Evolutionary conservation across 2,113 vertebrate genomes (phyloP).

Genomic region (Ursus arctos): DNA sequence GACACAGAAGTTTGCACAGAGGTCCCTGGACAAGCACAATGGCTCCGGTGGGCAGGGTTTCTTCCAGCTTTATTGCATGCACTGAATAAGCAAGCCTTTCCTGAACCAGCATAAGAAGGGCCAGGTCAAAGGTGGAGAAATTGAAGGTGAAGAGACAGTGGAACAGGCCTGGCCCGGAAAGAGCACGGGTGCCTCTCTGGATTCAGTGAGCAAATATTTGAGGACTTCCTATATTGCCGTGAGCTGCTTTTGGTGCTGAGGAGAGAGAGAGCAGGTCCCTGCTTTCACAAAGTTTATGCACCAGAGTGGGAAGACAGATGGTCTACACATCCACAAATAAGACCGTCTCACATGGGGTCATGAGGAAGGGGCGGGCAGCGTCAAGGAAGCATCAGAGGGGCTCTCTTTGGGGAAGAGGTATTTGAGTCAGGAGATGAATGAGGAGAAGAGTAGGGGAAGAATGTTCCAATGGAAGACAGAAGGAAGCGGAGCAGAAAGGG

Average conservation of each 20-base stretch:
- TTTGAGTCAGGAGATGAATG: not conserved
- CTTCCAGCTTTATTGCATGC: not conserved
- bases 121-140: not conserved
- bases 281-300: not conserved
- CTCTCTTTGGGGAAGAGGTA: not conserved
- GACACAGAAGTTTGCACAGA: not conserved
- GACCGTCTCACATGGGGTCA: rapidly evolving
- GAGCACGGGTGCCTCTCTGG: no score
- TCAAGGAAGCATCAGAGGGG: not conserved
- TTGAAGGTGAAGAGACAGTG: not conserved
- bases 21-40: not conserved
- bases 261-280: not conserved
- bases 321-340: not conserved
- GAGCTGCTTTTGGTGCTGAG: not conserved
- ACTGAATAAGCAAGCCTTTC: not conserved
- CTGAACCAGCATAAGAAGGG: not conserved
- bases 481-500: not conserved
- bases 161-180: not conserved
- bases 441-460: not conserved
- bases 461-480: not conserved
- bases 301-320: not conserved
- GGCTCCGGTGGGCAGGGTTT: not conserved
- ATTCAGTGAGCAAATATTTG: not conserved
- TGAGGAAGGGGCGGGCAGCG: not conserved
- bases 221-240: rapidly evolving